Conservation (phyloP, 1,140 invertebrate genomes). For the Kradibia gibbosae region DNA sequence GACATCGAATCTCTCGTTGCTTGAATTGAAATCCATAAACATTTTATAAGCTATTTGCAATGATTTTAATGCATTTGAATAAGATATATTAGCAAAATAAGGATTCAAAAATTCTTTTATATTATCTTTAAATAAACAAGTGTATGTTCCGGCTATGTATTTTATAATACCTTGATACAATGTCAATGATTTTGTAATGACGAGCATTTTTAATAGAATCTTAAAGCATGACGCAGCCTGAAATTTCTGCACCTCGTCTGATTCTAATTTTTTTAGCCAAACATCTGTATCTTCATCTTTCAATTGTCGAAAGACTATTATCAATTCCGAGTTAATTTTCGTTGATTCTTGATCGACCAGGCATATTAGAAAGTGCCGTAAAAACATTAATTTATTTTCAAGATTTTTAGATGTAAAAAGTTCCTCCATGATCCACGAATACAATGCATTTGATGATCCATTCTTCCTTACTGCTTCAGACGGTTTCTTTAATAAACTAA, state of each 20-base stretch:
- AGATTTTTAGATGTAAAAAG: conserved; percentile 51
- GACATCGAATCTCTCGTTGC: conserved; percentile 57
- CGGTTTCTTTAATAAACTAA: conserved; percentile 58
- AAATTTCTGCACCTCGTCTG: conserved; percentile 46
- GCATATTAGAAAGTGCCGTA: conserved; percentile 64
- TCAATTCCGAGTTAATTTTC: conserved; percentile 52
- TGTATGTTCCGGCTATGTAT: conserved; percentile 58
- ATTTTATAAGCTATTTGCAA: conserved; percentile 55
- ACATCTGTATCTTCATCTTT: conserved; percentile 24
- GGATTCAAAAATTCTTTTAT: conserved; percentile 53
- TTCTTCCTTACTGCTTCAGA: conserved; percentile 48
- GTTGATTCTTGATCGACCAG: conserved; percentile 55
- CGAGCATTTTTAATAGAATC: conserved; percentile 59
- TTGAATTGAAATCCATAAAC: conserved; percentile 55
- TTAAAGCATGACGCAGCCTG: conserved; percentile 61
- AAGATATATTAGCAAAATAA: conserved; percentile 57
- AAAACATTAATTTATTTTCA: conserved; percentile 58
- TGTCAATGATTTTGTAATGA: conserved; percentile 60
- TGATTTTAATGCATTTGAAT: conserved; percentile 54
- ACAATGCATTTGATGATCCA: conserved; percentile 49
- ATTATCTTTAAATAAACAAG: conserved; percentile 59
- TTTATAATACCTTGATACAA: conserved; percentile 59
- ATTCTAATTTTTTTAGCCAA: conserved; percentile 29
- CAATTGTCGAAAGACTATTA: conserved; percentile 52
- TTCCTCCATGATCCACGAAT: conserved; percentile 62